Evolutionary conservation across 2,113 vertebrate genomes (phyloP).

Genomic region (Ifrita kowaldi): DNA sequence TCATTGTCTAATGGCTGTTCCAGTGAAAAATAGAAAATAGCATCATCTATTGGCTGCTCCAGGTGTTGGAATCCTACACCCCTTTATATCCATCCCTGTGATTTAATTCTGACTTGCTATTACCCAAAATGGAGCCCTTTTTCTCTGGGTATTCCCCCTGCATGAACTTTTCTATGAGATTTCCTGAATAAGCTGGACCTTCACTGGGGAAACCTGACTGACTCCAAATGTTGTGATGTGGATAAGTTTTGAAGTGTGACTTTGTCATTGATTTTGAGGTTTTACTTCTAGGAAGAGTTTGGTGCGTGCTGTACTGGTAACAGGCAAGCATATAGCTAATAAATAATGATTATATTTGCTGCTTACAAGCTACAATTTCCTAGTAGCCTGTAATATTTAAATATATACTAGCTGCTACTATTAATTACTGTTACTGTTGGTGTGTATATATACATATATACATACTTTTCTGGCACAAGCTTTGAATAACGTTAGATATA

Average conservation of each 20-base stretch:
- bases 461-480: not conserved
- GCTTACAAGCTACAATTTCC: not conserved
- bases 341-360: not conserved
- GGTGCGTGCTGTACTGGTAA: not conserved
- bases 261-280: not conserved
- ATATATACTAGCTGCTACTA: not conserved
- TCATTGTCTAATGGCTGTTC: not conserved
- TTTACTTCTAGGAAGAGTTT: not conserved
- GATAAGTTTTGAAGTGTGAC: not conserved
- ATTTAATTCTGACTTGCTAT: not conserved
- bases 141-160: not conserved
- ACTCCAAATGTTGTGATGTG: not conserved
- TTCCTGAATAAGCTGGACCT: not conserved
- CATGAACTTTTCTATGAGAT: not conserved
- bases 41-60: not conserved
- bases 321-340: not conserved
- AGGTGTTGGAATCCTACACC: not conserved
- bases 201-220: not conserved
- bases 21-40: not conserved
- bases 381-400: not conserved
- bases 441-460: not conserved
- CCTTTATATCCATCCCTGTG: not conserved
- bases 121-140: not conserved
- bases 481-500: not conserved
- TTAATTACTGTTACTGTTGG: not conserved